Evolutionary conservation across 2,888 invertebrate genomes (phyloP), one percentile per base, ranked within the genome.

Genomic region (Lacanobia wlatinum): DNA sequence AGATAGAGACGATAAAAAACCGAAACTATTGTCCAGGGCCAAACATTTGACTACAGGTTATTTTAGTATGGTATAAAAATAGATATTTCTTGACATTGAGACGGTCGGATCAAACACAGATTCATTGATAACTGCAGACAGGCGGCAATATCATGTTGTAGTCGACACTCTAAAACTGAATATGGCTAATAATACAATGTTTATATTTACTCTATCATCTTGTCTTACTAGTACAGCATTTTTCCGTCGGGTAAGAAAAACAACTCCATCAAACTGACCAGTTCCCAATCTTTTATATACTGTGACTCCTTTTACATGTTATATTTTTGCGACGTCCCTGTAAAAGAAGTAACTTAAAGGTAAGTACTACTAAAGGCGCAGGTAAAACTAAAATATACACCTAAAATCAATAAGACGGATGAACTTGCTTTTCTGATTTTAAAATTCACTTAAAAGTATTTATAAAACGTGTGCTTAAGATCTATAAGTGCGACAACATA

Each of bases 191-290:
- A 43, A 1, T 21, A 10, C 50, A 28, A n/a, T 1, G 53, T 23
- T 28, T 55, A 52, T n/a, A 38, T 40, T 40, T 5, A 34, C 21
- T 56, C 12, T 18, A 65, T 23, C 21, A 34, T 34, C 16, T 9
- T 2, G 1, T 8, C 8, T 34, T 46, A 34, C 48, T n/a, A n/a
- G n/a, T n/a, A 14, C 43, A 43, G 43, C 43, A 43, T 52, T 23
- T 12, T 38, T 46, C 12, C 14, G 23, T 2, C 18, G 46, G 7
- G 1, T 16, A 55, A 28, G 18, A 40, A 67, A 10, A 16, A 43
- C n/a, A 16, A 34, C 1, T 21, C n/a, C 52, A 58, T 76, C 21
- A 50, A 58, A 76, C 16, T 58, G 23, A 34, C 28, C 28, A 28
- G 28, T 28, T 28, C 28, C 28, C 28, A 28, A 28, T 28, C 28